Evolutionary conservation across 2,113 vertebrate genomes (phyloP), one percentile per base, ranked within the genome.

Genomic region (Brachyhypopomus gauderio): DNA sequence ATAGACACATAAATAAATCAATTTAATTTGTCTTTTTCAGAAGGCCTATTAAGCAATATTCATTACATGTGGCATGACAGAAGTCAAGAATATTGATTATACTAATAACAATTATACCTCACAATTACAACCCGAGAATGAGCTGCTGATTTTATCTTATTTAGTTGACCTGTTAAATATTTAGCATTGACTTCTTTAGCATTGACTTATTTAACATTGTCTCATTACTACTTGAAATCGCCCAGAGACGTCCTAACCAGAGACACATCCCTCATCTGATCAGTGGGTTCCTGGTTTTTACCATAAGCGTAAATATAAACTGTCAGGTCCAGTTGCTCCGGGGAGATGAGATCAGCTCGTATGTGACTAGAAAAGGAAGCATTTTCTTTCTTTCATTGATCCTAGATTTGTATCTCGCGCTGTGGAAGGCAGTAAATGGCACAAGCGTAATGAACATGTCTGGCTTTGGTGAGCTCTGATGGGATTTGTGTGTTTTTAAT

Each of bases 401-500:
- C 74, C 11, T 25, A 63, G 80, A 79, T 83, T 79, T 79, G 77
- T 78, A 79, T 75, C 76, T 45, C 27, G 27, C 19, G 38, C 25
- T 3, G 52, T 78, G 76, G 48, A 17, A 55, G 63, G 45, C 45
- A 67, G 63, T 56, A 81, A 77, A 75, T 63, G 74, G 64, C 75
- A 64, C 17, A 52, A 5, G 30, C 17, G 19, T 62, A 60, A 69
- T 59, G 67, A 72, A 48, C 38, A 20, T 36, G 36, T 59, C 72
- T 79, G 63, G 20, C 76, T 66, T 78, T 56, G 63, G 22, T 17
- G 4, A 69, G 48, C 5, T 59, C 48, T 22, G 19, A 56, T 25
- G 52, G 48, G 79, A 83, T 79, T 64, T 82, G 62, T 79, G 79
- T 59, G 34, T 59, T 77, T 76, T 74, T 66, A 80, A 85, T 72